Evolutionary conservation across 2,113 vertebrate genomes (phyloP).

Genomic region (Sarotherodon lohbergeri): DNA sequence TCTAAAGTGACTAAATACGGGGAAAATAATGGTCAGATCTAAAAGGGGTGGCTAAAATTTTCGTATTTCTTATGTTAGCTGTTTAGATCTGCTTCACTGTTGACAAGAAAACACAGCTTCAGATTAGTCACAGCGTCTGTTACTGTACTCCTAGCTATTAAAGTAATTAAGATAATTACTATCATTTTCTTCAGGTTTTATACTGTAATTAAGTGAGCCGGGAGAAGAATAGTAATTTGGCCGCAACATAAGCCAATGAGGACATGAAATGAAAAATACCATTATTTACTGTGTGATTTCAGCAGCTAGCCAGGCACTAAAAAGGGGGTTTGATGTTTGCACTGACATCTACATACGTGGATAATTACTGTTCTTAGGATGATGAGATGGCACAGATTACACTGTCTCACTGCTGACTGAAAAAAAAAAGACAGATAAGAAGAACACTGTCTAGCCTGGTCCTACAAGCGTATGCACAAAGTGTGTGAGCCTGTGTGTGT

Average conservation of each 20-base stretch:
- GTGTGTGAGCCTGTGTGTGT: not conserved
- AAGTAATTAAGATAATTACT: not conserved
- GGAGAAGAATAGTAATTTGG: conserved; percentile 16
- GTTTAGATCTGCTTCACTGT: not conserved
- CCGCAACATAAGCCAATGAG: not conserved
- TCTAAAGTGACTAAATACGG: not conserved
- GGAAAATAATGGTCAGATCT: not conserved
- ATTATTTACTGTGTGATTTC: conserved; percentile 29
- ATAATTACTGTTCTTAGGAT: conserved; percentile 29
- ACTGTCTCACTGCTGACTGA: not conserved
- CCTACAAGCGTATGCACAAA: not conserved
- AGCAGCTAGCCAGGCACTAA: conserved; percentile 15
- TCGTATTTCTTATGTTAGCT: not conserved
- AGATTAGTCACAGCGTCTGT: not conserved
- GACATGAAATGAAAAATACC: conserved; percentile 21
- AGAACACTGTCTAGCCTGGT: not conserved
- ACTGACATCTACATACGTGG: conserved; percentile 3
- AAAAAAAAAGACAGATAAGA: not conserved
- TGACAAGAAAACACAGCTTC: not conserved
- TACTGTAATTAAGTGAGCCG: not conserved
- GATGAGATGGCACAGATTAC: conserved; percentile 19
- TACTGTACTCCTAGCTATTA: not conserved
- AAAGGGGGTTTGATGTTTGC: conserved; percentile 27
- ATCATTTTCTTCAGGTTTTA: not conserved
- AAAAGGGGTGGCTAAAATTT: not conserved